Base-by-base conservation (phyloP, 2,888 invertebrate species). In the Ornithoptera priamus region DNA sequence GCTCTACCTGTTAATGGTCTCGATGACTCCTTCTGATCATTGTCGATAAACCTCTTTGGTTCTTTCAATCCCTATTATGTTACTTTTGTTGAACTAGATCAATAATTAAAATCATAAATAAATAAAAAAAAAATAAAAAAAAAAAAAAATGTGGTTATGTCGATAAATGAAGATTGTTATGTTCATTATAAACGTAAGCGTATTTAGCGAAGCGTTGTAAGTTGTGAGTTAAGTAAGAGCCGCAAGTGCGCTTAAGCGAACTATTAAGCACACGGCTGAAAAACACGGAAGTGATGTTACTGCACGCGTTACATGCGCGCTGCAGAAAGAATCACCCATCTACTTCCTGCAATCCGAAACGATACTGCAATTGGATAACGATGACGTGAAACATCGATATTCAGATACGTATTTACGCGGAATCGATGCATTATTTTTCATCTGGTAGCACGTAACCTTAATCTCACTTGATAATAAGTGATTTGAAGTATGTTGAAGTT, bases 241-340 rank as follows among this genome's bases (percentile, higher is more conserved):
- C 15, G 24, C 53, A 1, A n/a, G 53, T 61, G 39, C 20, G 36
- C 57, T 39, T 39, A 46, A 39, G 61, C 30, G 5, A 61, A 53
- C 61, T 53, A 36, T 20, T 36, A 18, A n/a, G 17, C 50, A 46
- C 5, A 24, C 50, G 22, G 36, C 22, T 42, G 18, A 70, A 67
- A 67, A 67, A 70, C 64, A 61, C 70, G 70, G 70, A 70, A 70
- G 67, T 60, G 53, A 60, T 22, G 66, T 22, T 42, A 62, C 60
- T 56, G 39, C 36, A 58, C 53, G 53, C 42, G 50, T 62, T 60
- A 63, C 64, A 67, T 64, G 58, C 46, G 17, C 42, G 67, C 24
- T 30, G 64, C 65, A 69, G 65, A 64, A 70, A 70, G 59, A 61
- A 46, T 64, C 60, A 65, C 65, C 53, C 46, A 24, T 67, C 10